These are phyloP conservation scores for Hippolais icterina DNA, from an alignment of 2,113 vertebrate genomes.

Conservation along the genomic window DNA sequence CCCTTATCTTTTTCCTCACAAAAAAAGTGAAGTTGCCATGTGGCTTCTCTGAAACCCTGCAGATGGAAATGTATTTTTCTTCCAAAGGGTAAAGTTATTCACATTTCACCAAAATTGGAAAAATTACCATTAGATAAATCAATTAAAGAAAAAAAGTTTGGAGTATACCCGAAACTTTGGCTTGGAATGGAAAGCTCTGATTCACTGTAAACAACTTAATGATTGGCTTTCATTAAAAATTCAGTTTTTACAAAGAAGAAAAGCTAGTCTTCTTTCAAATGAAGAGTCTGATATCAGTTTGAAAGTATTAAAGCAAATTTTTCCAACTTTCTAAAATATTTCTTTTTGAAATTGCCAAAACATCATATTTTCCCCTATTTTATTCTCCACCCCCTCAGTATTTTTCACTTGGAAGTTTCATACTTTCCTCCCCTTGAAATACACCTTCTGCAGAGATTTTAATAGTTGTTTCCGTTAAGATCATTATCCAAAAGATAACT, in stretches of 20 bases:
- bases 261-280: not conserved
- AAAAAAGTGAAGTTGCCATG: not conserved
- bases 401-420: not conserved
- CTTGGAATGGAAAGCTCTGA: not conserved
- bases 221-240: not conserved
- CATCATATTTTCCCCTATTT: fast-evolving
- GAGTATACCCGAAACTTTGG: not conserved
- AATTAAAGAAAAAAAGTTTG: not conserved
- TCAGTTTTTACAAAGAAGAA: not conserved
- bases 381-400: not conserved
- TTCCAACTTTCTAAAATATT: not conserved
- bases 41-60: not conserved
- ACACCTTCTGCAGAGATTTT: not conserved
- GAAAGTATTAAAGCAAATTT: not conserved
- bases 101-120: not conserved
- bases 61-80: not conserved
- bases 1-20: not conserved
- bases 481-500: not conserved
- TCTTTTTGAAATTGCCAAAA: not conserved
- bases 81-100: not conserved
- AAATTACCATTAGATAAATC: not conserved
- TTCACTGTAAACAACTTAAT: not conserved
- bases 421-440: not conserved
- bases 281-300: not conserved
- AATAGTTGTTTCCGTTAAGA: not conserved